Base-by-base conservation (phyloP, 2,888 invertebrate genomes). In the Aromia moschata region DNA sequence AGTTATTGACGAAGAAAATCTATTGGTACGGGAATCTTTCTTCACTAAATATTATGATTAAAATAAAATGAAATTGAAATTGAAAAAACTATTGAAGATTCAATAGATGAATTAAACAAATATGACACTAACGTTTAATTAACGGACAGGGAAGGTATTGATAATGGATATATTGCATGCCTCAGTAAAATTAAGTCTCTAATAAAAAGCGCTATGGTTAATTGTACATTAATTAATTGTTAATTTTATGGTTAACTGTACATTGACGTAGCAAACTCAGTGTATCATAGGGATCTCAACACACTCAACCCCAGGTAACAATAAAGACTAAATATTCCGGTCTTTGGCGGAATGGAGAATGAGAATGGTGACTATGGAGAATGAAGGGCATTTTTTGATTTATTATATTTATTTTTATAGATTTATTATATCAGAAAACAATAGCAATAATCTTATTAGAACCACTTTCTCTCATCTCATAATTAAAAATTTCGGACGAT, bases 401-500 rank as follows among this genome's bases (percentile, higher is more conserved):
- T n/a, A n/a, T n/a, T n/a, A n/a, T n/a, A n/a, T n/a, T n/a, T n/a
- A n/a, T n/a, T n/a, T n/a, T n/a, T n/a, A n/a, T n/a, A n/a, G n/a
- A n/a, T n/a, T n/a, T n/a, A n/a, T n/a, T n/a, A n/a, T n/a, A n/a
- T n/a, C n/a, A n/a, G n/a, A n/a, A n/a, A n/a, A n/a, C n/a, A n/a
- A n/a, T n/a, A n/a, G n/a, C n/a, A n/a, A n/a, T n/a, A n/a, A n/a
- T n/a, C n/a, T n/a, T n/a, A n/a, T n/a, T n/a, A n/a, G 43, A 53
- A 43, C 17, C 33, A 12, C 45, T 44, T 16, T 44, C 54, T 36
- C 9, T 54, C 0, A 54, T 54, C 12, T 17, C 10, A 12, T 37
- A 54, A 18, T 54, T 54, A 15, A 17, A 45, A 10, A 54, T 45
- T 20, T 25, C 37, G 9, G 45, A 54, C 12, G 30, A 37, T 2